Percentiles rank a stretch among this genome's conserved stretches.
These are phyloP conservation scores for Synergus itoensis DNA, from an alignment of 2,888 invertebrate genomes.

Conservation along the genomic window DNA sequence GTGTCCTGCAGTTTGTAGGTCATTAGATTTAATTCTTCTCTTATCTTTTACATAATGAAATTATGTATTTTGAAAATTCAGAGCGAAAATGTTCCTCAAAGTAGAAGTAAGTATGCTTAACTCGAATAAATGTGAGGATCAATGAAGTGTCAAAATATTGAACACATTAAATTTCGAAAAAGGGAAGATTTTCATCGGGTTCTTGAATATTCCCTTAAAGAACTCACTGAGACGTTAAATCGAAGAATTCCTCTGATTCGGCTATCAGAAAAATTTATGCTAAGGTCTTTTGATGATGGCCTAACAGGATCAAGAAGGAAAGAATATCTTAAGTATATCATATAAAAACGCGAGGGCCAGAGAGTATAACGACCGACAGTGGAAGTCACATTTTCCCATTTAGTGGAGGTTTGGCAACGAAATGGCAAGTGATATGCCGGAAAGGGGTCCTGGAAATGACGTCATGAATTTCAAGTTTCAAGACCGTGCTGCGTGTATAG, in stretches of 20 bases:
- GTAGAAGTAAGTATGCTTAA: too few species aligned
- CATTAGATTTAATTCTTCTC: not conserved
- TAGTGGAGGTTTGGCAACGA: conserved; percentile 48
- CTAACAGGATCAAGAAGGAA: conserved; percentile 41
- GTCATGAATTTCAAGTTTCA: conserved; percentile 59
- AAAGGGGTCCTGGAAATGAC: conserved; percentile 55
- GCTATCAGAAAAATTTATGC: conserved; percentile 24
- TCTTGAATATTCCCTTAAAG: not conserved
- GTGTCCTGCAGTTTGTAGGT: not conserved
- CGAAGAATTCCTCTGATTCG: not conserved
- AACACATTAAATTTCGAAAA: not conserved
- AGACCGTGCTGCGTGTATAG: conserved; percentile 12
- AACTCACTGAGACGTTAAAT: conserved; percentile 13
- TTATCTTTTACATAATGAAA: not conserved
- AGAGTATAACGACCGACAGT: conserved; percentile 43
- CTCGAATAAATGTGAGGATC: not conserved
- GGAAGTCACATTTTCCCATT: conserved; percentile 51
- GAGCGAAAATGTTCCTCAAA: too few species aligned
- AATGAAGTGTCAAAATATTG: not conserved
- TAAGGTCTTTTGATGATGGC: conserved; percentile 31
- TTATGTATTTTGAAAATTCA: not conserved
- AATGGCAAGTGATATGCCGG: conserved; percentile 48
- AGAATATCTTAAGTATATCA: conserved; percentile 42
- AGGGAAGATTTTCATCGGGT: not conserved
- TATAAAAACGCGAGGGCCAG: conserved; percentile 43